Percentiles rank a stretch among this genome's conserved stretches.
phyloP scores from a whole-genome alignment of 2,113 vertebrate genomes.

The Nerophis ophidion region DNA sequence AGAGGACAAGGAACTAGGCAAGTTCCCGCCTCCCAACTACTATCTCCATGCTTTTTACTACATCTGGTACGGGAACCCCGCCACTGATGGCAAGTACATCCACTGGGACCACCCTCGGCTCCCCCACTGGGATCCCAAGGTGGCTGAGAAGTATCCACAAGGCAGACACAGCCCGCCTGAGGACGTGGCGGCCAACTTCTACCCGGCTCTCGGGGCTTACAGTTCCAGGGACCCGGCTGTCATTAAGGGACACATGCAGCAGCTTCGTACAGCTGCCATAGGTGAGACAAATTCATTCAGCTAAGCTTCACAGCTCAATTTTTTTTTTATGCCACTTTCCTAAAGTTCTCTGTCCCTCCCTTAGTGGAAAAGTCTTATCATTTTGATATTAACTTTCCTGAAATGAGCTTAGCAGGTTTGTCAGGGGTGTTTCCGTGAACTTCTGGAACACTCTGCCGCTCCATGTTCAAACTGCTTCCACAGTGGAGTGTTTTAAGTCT shows the following conservation, averaged over 20 bases:
- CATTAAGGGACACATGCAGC: conserved; percentile 91
- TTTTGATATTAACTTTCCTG: too few relatives aligned
- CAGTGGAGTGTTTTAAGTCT: too few relatives aligned
- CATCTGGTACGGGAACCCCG: conserved; percentile 89
- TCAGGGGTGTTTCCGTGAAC: too few relatives aligned
- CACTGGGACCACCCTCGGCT: conserved; percentile 91
- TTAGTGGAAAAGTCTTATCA: too few relatives aligned
- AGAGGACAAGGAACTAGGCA: conserved; percentile 53
- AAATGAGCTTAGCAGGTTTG: too few relatives aligned
- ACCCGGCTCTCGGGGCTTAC: conserved; percentile 89
- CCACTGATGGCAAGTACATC: conserved; percentile 89
- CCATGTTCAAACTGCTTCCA: too few relatives aligned
- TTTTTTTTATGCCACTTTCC: too few relatives aligned
- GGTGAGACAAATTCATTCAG: conserved; percentile 68
- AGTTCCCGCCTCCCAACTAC: conserved; percentile 82
- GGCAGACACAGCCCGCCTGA: conserved; percentile 87
- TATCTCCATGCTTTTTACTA: conserved; percentile 94
- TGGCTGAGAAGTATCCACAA: conserved; percentile 83
- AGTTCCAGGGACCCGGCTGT: conserved; percentile 89
- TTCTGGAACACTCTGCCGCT: too few relatives aligned
- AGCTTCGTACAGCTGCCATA: conserved; percentile 84
- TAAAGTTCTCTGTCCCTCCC: too few relatives aligned
- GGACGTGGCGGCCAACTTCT: conserved; percentile 91
- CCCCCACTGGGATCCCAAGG: conserved; percentile 89
- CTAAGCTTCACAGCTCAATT: too few relatives aligned